Percentiles rank a stretch among this genome's conserved stretches.
phyloP scores from a whole-genome alignment of 2,797 vertebrate genomes.

The Mallotus villosus region DNA sequence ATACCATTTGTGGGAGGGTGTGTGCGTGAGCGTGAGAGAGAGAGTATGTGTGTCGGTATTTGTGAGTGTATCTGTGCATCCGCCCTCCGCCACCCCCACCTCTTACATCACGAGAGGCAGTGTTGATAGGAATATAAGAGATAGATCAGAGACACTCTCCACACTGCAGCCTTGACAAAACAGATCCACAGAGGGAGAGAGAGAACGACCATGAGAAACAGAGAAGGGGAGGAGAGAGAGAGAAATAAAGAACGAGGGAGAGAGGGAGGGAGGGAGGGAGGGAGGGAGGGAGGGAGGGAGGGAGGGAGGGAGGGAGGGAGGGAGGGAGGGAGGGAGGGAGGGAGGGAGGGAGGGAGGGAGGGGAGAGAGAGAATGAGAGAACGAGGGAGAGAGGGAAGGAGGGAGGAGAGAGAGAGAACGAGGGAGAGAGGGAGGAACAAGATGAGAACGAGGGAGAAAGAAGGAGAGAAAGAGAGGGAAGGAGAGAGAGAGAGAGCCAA shows the following conservation, averaged over 20 bases:
- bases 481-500: slow-evolving; percentile 39
- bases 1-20: slow-evolving; percentile 39
- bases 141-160: slow-evolving; percentile 70
- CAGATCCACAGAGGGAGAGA: slow-evolving; percentile 60
- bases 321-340: slow-evolving; percentile 23
- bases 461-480: slow-evolving; percentile 45
- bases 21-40: slow-evolving; percentile 7
- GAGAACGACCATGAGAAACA: slow-evolving; percentile 1
- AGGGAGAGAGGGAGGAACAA: slow-evolving; percentile 42
- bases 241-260: slow-evolving; percentile 9
- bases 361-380: neutral
- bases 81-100: slow-evolving; percentile 34
- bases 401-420: slow-evolving; percentile 19
- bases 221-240: slow-evolving; percentile 11
- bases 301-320: slow-evolving; percentile 18
- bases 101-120: slow-evolving; percentile 53
- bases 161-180: slow-evolving; percentile 75
- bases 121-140: slow-evolving; percentile 66
- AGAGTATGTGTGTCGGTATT: neutral
- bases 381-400: slow-evolving; percentile 22
- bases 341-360: slow-evolving; percentile 14
- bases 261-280: slow-evolving; percentile 10
- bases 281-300: slow-evolving; percentile 20
- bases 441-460: too few species aligned
- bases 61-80: neutral